A percentile compares a stretch with the other conserved stretches of the same genome.
phyloP scores from a whole-genome alignment of 2,888 invertebrate species.

The Corbicula japonica region DNA sequence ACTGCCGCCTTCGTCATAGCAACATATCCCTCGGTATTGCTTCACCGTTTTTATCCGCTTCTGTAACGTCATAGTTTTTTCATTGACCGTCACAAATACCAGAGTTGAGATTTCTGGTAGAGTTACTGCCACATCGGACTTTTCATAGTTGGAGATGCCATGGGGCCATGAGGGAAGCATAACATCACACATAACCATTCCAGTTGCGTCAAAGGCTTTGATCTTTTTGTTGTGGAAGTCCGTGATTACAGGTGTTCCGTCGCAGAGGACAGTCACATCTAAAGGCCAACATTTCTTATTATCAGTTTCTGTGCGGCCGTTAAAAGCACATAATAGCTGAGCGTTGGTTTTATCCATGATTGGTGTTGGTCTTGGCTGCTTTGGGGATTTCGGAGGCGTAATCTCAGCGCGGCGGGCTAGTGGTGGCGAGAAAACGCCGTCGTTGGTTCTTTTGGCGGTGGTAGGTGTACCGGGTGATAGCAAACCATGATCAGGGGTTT shows the following conservation, averaged over 20 bases:
- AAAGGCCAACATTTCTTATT: conserved; percentile 75
- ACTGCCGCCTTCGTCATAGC: conserved; percentile 47
- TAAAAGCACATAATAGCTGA: conserved; percentile 69
- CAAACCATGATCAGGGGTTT: conserved; percentile 57
- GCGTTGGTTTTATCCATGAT: conserved; percentile 65
- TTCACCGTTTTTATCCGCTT: conserved; percentile 73
- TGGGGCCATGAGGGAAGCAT: conserved; percentile 74
- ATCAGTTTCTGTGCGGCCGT: conserved; percentile 73
- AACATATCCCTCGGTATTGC: conserved; percentile 74
- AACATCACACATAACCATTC: conserved; percentile 71
- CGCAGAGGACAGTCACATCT: conserved; percentile 72
- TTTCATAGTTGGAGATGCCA: conserved; percentile 70
- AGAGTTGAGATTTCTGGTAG: conserved; percentile 73
- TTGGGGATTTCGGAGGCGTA: conserved; percentile 46
- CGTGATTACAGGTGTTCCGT: conserved; percentile 74
- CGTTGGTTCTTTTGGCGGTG: neutral
- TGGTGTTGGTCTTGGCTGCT: conserved; percentile 43
- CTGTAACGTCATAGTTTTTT: conserved; percentile 67
- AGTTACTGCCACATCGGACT: conserved; percentile 69
- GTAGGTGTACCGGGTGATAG: conserved; percentile 28
- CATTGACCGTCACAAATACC: conserved; percentile 69
- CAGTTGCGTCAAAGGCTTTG: conserved; percentile 73
- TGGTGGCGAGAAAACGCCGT: conserved; percentile 49
- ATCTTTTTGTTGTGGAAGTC: conserved; percentile 76
- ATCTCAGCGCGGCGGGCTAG: conserved; percentile 55